Base-by-base conservation (phyloP, 30 jellyfish, hydroid and myxozoan genomes). In the Cassiopea andromeda region DNA sequence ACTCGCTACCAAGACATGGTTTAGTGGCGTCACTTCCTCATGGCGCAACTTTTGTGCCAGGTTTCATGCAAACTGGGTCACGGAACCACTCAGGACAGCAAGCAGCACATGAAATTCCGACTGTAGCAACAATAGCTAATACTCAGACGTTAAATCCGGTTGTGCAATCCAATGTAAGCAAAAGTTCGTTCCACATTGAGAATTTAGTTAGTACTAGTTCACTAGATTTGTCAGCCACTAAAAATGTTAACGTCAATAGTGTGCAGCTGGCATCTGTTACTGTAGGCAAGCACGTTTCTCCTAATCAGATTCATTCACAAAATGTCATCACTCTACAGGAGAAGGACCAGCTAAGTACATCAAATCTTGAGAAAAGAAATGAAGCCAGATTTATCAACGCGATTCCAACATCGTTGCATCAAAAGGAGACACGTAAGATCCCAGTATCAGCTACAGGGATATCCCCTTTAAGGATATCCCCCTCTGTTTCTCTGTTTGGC, bases 401-500 rank as follows among this genome's bases (percentile, higher is more conserved):
- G 16, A 70, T n/a, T 2, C 7, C 79, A 43, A 6, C 79, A n/a
- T 18, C 79, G 14, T 50, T 10, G 1, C 7, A 19, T 43, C 79
- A 70, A 43, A 70, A 70, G 50, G 79, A 70, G 7, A 10, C 79
- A 19, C 79, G 50, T 70, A 10, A 19, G 49, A 70, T 7, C 48
- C 79, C 79, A 12, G 38, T 70, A 9, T 5, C 16, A 17, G 54
- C 10, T 27, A 15, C 79, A 15, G 54, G 79, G 10, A 70, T 85
- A 47, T 87, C 93, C 73, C 86, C 94, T 44, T 69, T 87, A 18
- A 82, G 90, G 60, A 81, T 87, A 43, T 77, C 94, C 5, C 90
- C 94, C 12, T 77, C 94, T 3, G 81, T 80, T 5, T 73, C 94
- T 27, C 94, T 77, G 69, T 58, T 87, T 47, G 93, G 93, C 43